phyloP scores from a whole-genome alignment of 2,888 invertebrate species.

The Parnassius mnemosyne region DNA sequence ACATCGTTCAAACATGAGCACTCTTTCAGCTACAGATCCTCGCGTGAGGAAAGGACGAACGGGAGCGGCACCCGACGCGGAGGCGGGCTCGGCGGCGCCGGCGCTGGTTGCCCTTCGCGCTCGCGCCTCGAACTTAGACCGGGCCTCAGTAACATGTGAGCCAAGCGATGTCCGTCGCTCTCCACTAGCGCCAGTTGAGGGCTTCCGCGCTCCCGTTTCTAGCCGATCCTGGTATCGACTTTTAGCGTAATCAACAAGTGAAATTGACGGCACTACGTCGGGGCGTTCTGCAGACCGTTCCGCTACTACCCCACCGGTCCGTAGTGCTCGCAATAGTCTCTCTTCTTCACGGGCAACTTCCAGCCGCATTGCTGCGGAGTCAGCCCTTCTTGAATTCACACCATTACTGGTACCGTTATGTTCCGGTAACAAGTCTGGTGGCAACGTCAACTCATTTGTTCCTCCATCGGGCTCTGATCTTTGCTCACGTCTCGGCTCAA shows the following conservation, averaged over 20 bases:
- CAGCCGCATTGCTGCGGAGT: conserved; percentile 79
- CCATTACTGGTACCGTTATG: conserved; percentile 64
- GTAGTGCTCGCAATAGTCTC: conserved; percentile 87
- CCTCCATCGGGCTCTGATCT: conserved; percentile 73
- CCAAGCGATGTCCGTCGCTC: conserved; percentile 71
- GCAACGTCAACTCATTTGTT: conserved; percentile 83
- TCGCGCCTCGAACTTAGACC: conserved; percentile 76
- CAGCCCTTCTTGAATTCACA: conserved; percentile 64
- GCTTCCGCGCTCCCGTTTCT: conserved; percentile 73
- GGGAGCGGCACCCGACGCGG: conserved; percentile 72
- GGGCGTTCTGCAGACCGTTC: conserved; percentile 71
- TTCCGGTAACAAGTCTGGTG: conserved; percentile 81
- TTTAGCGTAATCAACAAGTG: conserved; percentile 84
- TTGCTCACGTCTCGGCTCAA: conserved; percentile 63
- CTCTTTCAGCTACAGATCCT: conserved; percentile 94
- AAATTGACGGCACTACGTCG: conserved; percentile 76
- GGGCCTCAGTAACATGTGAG: conserved; percentile 74
- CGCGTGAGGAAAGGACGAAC: conserved; percentile 92
- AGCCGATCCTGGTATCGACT: conserved; percentile 82
- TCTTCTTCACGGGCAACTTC: conserved; percentile 92
- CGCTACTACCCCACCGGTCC: conserved; percentile 83
- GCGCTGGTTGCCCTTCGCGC: conserved; percentile 72
- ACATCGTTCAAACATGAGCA: conserved; percentile 94
- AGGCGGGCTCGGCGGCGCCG: conserved; percentile 61
- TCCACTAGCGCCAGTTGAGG: conserved; percentile 65